Conservation (phyloP, 2,888 invertebrate genomes). For the Bombyx huttoni region DNA sequence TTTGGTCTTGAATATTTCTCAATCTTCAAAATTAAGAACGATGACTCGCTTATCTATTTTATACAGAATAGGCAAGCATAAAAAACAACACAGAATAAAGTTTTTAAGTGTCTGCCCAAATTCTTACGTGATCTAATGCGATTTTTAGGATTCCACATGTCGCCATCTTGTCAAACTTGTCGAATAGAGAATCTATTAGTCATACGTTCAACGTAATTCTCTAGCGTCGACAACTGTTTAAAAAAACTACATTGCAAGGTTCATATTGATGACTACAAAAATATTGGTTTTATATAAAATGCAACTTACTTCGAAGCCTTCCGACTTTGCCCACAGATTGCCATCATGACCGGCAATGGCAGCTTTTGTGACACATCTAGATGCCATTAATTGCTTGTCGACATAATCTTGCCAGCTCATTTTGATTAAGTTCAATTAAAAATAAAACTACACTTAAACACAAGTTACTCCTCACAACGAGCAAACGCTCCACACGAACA, state of each 20-base stretch:
- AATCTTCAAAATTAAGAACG: no score
- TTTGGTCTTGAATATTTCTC: no score
- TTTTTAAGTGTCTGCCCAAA: no score
- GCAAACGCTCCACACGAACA: slow-evolving; percentile 72
- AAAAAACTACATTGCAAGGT: no score
- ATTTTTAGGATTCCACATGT: slow-evolving; percentile 60
- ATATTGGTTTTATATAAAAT: slow-evolving; percentile 2
- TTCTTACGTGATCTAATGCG: slow-evolving; percentile 3
- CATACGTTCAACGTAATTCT: slow-evolving; percentile 24
- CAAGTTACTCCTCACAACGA: slow-evolving; percentile 64
- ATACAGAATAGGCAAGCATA: no score
- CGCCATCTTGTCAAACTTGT: slow-evolving; percentile 70
- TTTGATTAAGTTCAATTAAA: slow-evolving; percentile 71
- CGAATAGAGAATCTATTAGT: slow-evolving; percentile 48
- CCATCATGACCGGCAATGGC: slow-evolving; percentile 96
- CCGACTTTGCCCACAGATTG: slow-evolving; percentile 95
- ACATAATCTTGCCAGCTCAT: slow-evolving; percentile 99
- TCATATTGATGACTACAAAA: background rate
- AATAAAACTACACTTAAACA: slow-evolving; percentile 70
- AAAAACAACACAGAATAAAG: no score
- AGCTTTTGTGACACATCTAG: slow-evolving; percentile 94
- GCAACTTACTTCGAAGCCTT: slow-evolving; percentile 91
- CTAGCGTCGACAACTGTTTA: no score
- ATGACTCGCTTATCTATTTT: no score
- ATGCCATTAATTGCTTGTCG: slow-evolving; percentile 96